Evolutionary conservation across 2,113 vertebrate genomes (phyloP).

Genomic region (Bos taurus): DNA sequence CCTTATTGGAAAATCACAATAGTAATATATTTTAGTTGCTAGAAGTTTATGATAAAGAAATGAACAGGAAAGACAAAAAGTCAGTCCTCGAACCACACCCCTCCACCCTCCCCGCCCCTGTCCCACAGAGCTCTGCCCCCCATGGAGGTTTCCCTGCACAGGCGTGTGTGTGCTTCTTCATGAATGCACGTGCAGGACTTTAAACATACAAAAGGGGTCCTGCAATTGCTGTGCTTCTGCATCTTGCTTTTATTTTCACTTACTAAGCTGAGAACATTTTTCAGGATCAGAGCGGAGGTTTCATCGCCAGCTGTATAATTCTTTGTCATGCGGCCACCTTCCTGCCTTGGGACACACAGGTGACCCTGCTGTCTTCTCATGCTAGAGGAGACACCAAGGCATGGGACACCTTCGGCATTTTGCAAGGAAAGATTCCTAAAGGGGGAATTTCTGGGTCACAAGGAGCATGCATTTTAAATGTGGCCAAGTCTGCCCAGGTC

Average conservation of each 20-base stretch:
- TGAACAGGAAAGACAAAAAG: background rate
- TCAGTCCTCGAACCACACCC: background rate
- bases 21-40: background rate
- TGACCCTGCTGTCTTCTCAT: background rate
- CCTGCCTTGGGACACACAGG: background rate
- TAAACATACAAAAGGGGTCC: accelerated
- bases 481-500: background rate
- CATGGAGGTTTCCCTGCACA: accelerated
- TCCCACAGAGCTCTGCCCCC: no score
- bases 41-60: background rate
- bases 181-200: background rate
- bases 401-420: background rate
- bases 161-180: background rate
- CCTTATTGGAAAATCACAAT: background rate
- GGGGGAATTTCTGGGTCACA: background rate
- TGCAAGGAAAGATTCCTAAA: background rate
- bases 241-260: background rate
- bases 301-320: background rate
- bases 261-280: background rate
- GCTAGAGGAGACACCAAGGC: background rate
- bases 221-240: accelerated
- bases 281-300: background rate
- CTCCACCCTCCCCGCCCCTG: background rate
- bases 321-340: background rate
- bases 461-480: background rate